Evolutionary conservation across 2,888 invertebrate species (phyloP).

Genomic region (Lasioglossum leucozonium): DNA sequence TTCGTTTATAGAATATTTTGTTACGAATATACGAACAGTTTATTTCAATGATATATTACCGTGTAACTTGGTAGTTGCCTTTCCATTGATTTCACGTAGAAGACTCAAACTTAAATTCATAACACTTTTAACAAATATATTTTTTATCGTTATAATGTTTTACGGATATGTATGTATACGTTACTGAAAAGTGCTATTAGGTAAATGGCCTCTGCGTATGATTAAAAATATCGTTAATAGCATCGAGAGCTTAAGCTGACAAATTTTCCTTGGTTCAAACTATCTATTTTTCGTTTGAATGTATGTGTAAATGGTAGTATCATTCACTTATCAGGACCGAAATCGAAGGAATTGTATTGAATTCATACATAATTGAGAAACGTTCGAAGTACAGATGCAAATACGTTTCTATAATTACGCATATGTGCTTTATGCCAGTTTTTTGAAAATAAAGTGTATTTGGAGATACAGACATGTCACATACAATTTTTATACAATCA

Average conservation of each 20-base stretch:
- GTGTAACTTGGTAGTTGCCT: conserved; percentile 1
- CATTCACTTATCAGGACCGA: conserved; percentile 25
- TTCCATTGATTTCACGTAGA: conserved; percentile 11
- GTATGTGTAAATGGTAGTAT: conserved; percentile 34
- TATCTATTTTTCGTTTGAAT: conserved; percentile 15
- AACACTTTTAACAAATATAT: conserved; percentile 14
- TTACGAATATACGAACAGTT: conserved; percentile 22
- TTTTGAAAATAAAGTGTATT: conserved; percentile 43
- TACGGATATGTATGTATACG: conserved; percentile 43
- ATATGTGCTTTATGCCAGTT: conserved; percentile 44
- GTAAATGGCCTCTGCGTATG: conserved; percentile 44
- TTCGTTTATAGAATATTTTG: conserved; percentile 20
- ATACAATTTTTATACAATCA: conserved; percentile 60
- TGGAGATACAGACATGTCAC: conserved; percentile 47
- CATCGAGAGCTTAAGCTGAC: conserved; percentile 24
- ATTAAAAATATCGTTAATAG: conserved; percentile 26
- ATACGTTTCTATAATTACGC: conserved; percentile 34
- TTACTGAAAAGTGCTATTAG: conserved; percentile 53
- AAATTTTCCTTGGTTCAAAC: conserved; percentile 30
- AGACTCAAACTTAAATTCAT: conserved; percentile 12
- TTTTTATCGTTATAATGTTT: conserved; percentile 35
- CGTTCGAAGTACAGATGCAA: conserved; percentile 26
- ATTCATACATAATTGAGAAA: conserved; percentile 34
- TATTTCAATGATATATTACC: conserved; percentile 25
- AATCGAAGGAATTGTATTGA: conserved; percentile 58